A percentile compares a stretch with the other conserved stretches of the same genome.
Evolutionary conservation across 1,140 invertebrate genomes (phyloP).

Genomic region (Centruroides vittatus): DNA sequence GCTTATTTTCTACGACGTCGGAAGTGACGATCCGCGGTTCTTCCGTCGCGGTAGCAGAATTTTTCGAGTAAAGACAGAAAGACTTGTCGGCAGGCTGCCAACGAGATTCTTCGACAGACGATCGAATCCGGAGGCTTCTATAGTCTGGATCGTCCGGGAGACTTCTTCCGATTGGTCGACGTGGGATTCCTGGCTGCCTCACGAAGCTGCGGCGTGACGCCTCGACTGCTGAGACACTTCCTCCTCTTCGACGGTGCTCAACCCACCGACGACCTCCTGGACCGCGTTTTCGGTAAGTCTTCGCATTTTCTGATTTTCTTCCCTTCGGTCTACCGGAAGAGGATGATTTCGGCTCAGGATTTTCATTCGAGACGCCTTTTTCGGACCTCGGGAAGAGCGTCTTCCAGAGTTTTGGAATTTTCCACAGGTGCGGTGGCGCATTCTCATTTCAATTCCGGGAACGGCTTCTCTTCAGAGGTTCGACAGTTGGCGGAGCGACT

Average conservation of each 20-base stretch:
- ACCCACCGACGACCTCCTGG: slow-evolving; percentile 68
- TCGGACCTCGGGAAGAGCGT: no score
- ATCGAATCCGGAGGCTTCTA: slow-evolving; percentile 97
- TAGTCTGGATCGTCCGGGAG: slow-evolving; percentile 89
- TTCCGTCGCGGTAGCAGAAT: no score
- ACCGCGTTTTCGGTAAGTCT: slow-evolving; percentile 56
- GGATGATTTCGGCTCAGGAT: no score
- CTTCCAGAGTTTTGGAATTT: no score
- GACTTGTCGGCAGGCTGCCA: slow-evolving; percentile 47
- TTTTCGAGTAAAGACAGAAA: neutral
- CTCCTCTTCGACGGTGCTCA: slow-evolving; percentile 89
- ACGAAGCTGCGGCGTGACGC: slow-evolving; percentile 86
- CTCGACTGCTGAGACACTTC: slow-evolving; percentile 84
- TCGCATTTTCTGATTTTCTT: no score
- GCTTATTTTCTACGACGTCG: no score
- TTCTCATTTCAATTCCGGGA: slow-evolving; percentile 50
- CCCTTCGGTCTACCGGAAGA: no score
- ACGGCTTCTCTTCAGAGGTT: slow-evolving; percentile 62
- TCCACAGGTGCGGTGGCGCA: slow-evolving; percentile 51
- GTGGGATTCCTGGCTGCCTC: slow-evolving; percentile 87
- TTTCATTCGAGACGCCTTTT: no score
- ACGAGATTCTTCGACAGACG: slow-evolving; percentile 88
- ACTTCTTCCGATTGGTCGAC: slow-evolving; percentile 81
- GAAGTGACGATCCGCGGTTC: no score
- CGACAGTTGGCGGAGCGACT: slow-evolving; percentile 60